phyloP scores from a whole-genome alignment of 1,140 invertebrate species.

The Tyrophagus putrescentiae region DNA sequence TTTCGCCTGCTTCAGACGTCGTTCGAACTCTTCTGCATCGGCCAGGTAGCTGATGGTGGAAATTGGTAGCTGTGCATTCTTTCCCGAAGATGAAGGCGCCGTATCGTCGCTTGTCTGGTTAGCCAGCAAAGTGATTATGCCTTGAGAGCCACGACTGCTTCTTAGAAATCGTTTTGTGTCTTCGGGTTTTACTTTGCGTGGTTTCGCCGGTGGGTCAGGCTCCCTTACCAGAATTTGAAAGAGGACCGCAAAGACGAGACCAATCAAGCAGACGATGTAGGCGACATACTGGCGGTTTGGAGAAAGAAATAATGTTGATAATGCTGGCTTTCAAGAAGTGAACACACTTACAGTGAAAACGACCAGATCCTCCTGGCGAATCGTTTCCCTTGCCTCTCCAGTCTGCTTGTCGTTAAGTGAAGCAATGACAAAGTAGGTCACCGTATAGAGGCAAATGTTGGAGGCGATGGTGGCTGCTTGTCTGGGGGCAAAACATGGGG shows the following conservation, averaged over 20 bases:
- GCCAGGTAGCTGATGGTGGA: constrained; percentile 36
- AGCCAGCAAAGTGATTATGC: constrained; percentile 8
- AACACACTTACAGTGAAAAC: neutral
- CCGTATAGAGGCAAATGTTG: constrained; percentile 58
- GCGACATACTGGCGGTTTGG: constrained; percentile 50
- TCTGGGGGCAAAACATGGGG: no score
- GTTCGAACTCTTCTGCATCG: neutral
- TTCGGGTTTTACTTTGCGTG: neutral
- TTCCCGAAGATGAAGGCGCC: neutral
- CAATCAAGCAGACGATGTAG: constrained; percentile 51
- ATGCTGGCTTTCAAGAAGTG: neutral
- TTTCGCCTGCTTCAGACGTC: constrained; percentile 45
- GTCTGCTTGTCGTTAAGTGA: no score
- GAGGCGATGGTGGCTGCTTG: constrained; percentile 48
- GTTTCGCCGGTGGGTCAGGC: no score
- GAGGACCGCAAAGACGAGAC: constrained; percentile 50
- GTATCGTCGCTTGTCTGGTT: neutral
- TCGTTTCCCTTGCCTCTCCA: neutral
- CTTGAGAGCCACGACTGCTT: neutral
- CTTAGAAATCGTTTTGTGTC: constrained; percentile 5
- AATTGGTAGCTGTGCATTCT: constrained; percentile 46
- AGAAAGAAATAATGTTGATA: neutral
- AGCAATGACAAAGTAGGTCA: constrained; percentile 56
- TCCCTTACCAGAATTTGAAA: constrained; percentile 49
- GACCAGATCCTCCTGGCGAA: neutral